Evolutionary conservation across 2,797 vertebrate species (phyloP).

Genomic region (Champsocephalus gunnari): DNA sequence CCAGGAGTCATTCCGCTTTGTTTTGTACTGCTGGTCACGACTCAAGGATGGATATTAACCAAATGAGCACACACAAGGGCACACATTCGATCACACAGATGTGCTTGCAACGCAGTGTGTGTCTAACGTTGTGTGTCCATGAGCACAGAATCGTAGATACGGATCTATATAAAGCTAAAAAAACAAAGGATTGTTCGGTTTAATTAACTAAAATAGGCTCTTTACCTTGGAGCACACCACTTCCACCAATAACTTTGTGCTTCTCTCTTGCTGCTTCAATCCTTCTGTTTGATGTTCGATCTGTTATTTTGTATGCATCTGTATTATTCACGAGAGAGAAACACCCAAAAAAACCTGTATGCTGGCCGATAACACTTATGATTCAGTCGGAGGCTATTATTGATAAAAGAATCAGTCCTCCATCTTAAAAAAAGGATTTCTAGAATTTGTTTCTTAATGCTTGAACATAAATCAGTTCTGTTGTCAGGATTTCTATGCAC

Average conservation of each 20-base stretch:
- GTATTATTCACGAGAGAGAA: not conserved
- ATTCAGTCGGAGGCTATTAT: conserved; percentile 1
- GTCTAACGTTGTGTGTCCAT: not conserved
- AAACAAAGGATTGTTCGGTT: conserved; percentile 19
- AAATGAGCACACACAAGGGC: conserved; percentile 8
- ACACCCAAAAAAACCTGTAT: not conserved
- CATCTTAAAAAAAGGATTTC: not conserved
- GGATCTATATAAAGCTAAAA: conserved; percentile 11
- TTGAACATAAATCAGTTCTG: not conserved
- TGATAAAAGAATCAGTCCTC: not conserved
- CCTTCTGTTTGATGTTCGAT: conserved; percentile 17
- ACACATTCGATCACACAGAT: not conserved
- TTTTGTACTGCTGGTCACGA: conserved; percentile 20
- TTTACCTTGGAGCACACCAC: conserved; percentile 7
- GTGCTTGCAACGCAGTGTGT: too few species aligned
- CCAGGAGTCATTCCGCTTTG: conserved; percentile 20
- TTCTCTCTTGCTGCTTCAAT: not conserved
- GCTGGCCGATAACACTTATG: not conserved
- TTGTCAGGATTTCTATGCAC: not conserved
- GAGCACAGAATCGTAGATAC: not conserved
- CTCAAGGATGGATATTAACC: conserved; percentile 8
- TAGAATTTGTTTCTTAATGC: not conserved
- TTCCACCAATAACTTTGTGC: conserved; percentile 12
- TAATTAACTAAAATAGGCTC: not conserved
- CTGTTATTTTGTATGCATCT: conserved; percentile 2